Conservation (phyloP, 2,888 invertebrate genomes). For the Ethmia dodecea region DNA sequence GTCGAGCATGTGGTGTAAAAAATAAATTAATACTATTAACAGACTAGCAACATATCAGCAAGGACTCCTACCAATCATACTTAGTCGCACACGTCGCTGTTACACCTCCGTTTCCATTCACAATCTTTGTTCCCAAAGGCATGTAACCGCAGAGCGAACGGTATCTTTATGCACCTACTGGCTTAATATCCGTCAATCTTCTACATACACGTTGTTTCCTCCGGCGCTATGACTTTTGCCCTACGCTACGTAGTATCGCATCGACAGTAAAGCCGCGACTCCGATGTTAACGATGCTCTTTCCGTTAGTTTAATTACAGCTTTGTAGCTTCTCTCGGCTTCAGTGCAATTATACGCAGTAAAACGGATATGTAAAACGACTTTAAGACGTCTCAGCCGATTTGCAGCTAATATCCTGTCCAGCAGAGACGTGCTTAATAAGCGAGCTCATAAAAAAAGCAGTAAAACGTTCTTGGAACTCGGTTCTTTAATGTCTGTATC, state of each 20-base stretch:
- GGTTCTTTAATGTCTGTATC: slow-evolving; percentile 24
- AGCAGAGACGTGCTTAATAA: slow-evolving; percentile 52
- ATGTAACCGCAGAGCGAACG: slow-evolving; percentile 21
- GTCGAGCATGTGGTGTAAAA: too few species aligned
- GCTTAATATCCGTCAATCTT: slow-evolving; percentile 36
- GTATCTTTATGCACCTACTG: slow-evolving; percentile 30
- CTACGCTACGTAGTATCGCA: slow-evolving; percentile 40
- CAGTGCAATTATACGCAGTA: slow-evolving; percentile 62
- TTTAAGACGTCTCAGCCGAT: slow-evolving; percentile 48
- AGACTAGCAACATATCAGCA: too few species aligned
- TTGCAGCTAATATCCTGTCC: slow-evolving; percentile 62
- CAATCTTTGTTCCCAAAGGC: slow-evolving; percentile 12
- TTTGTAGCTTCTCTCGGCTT: slow-evolving; percentile 47
- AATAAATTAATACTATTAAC: too few species aligned
- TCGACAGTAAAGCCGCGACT: slow-evolving; percentile 40
- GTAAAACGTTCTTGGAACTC: slow-evolving; percentile 44
- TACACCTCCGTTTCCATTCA: slow-evolving; percentile 7
- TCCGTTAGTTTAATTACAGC: slow-evolving; percentile 70
- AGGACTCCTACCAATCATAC: too few species aligned
- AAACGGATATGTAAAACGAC: slow-evolving; percentile 65
- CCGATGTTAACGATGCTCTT: slow-evolving; percentile 54
- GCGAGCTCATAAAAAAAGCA: slow-evolving; percentile 45
- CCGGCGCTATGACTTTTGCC: slow-evolving; percentile 38
- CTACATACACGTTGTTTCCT: slow-evolving; percentile 33
- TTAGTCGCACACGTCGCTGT: too few species aligned